phyloP scores from a whole-genome alignment of 2,888 invertebrate species.

The Ellobium chinense region DNA sequence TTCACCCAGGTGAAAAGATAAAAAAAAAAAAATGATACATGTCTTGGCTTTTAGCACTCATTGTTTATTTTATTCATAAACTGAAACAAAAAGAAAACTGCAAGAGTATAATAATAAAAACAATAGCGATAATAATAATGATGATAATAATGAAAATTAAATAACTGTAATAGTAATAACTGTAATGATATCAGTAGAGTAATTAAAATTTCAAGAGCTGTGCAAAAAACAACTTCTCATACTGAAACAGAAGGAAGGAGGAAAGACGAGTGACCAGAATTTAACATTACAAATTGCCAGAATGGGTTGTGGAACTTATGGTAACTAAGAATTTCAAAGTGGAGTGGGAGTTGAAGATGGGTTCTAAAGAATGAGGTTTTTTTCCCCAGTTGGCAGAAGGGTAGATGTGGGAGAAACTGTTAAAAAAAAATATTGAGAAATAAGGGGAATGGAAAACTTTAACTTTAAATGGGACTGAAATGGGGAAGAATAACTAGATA shows the following conservation, averaged over 20 bases:
- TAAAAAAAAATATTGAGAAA: no score
- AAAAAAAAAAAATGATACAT: not conserved
- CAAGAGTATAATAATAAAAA: slow-evolving; percentile 25
- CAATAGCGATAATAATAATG: slow-evolving; percentile 23
- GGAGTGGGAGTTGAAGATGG: no score
- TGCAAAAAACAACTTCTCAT: slow-evolving; percentile 19
- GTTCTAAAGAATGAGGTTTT: no score
- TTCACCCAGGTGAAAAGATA: not conserved
- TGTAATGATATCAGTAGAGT: slow-evolving; percentile 13
- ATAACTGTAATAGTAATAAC: slow-evolving; percentile 21
- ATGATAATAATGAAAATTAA: slow-evolving; percentile 30
- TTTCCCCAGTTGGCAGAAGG: no score
- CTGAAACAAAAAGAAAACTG: slow-evolving; percentile 29
- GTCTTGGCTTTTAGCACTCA: slow-evolving; percentile 12
- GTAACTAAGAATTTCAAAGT: no score
- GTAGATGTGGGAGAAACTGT: no score
- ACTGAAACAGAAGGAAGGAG: not conserved
- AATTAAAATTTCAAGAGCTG: slow-evolving; percentile 13
- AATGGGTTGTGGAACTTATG: no score
- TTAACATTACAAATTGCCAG: no score
- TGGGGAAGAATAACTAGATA: no score
- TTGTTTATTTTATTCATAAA: slow-evolving; percentile 36
- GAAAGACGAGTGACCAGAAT: no score
- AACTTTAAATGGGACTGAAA: no score
- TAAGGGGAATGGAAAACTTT: no score